Conservation (phyloP, 2,888 invertebrate genomes). For the Chaitophorus viminalis region DNA sequence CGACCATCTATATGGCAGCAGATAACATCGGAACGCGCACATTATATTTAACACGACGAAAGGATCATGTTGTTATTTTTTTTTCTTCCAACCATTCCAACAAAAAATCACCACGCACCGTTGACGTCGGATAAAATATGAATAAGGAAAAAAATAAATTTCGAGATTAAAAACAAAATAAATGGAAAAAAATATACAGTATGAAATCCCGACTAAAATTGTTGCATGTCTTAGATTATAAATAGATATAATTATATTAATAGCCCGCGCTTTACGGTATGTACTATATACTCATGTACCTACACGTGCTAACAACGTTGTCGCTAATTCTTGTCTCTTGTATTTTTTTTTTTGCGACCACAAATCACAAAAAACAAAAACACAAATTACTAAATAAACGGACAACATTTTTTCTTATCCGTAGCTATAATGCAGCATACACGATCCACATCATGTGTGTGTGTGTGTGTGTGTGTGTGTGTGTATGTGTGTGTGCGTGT, state of each 20-base stretch:
- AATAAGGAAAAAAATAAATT: constrained; percentile 22
- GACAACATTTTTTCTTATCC: neutral
- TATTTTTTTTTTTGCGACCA: constrained; percentile 13
- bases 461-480: no score
- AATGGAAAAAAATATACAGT: neutral
- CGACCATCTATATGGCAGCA: neutral
- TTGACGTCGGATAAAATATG: constrained; percentile 28
- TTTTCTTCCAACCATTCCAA: neutral
- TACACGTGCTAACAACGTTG: constrained; percentile 55
- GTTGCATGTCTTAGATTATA: constrained; percentile 53
- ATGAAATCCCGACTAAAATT: constrained; percentile 11
- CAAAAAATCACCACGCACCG: constrained; percentile 6
- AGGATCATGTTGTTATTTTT: constrained; percentile 31
- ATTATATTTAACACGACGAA: constrained; percentile 48
- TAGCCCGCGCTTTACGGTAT: neutral
- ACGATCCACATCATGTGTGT: no score
- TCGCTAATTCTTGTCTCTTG: constrained; percentile 48
- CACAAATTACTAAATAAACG: constrained; percentile 43
- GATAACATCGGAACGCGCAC: constrained; percentile 40
- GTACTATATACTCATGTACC: neutral
- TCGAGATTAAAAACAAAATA: constrained; percentile 10
- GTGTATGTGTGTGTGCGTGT: no score
- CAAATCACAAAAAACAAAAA: constrained; percentile 27
- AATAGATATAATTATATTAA: constrained; percentile 58
- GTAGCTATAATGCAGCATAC: no score